Evolutionary conservation across 2,888 invertebrate species (phyloP).

Genomic region (Smittia aterrima): DNA sequence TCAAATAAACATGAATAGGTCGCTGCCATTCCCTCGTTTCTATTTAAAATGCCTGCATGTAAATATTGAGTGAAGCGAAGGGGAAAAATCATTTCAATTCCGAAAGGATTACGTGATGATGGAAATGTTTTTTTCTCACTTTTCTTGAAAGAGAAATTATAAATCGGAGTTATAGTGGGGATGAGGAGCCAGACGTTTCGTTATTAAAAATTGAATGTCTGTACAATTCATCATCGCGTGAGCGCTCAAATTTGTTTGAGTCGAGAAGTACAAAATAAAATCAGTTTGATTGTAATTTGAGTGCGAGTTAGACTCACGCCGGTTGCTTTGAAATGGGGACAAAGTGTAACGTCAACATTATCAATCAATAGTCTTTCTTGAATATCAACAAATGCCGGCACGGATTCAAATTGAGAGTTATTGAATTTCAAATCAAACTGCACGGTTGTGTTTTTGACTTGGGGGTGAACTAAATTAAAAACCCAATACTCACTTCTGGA

Average conservation of each 20-base stretch:
- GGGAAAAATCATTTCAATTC: neutral
- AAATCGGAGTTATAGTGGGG: too few species aligned
- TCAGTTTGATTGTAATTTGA: neutral
- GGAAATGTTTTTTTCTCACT: neutral
- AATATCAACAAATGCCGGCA: too few species aligned
- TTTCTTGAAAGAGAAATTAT: too few species aligned
- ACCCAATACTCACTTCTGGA: constrained; percentile 69
- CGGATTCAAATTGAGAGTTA: neutral
- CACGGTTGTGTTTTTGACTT: neutral
- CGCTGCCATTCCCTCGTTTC: neutral
- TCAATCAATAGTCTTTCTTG: too few species aligned
- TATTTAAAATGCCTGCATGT: neutral
- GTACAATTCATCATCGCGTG: too few species aligned
- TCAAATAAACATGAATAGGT: neutral
- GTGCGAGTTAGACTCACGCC: too few species aligned
- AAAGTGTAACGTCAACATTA: too few species aligned
- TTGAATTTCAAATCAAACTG: neutral
- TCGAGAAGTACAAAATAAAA: neutral
- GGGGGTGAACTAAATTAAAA: neutral
- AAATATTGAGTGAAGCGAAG: neutral
- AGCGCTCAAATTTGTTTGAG: too few species aligned
- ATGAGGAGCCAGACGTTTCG: too few species aligned
- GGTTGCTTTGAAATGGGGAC: too few species aligned
- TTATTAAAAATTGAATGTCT: too few species aligned
- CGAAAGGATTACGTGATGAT: neutral